Evolutionary conservation across 2,888 invertebrate genomes (phyloP), one percentile per base, ranked within the genome.

Genomic region (Archaeoteleia sp.): DNA sequence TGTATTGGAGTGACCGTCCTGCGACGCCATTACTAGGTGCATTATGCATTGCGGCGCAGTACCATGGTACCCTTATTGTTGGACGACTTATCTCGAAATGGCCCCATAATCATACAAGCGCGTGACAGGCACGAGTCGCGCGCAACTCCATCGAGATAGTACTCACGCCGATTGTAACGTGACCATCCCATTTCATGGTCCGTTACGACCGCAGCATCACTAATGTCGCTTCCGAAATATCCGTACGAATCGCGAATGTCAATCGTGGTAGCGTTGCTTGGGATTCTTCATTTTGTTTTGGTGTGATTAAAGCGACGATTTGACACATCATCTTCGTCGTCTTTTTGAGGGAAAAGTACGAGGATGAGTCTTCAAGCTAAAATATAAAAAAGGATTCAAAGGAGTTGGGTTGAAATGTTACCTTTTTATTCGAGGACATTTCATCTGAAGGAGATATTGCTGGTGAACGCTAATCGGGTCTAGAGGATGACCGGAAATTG

Each of bases 171-270:
- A 43, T 45, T 67, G 58, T 68, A 63, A 60, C 60, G 58, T 40
- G 48, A 68, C 53, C 53, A 48, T 54, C 63, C 63, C 60, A 63
- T 60, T 68, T 63, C 63, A 63, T 39, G 63, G 55, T 57, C 60
- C 58, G 58, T 42, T 49, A 63, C 63, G 49, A 45, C 58, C 51
- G 37, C 45, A 45, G 63, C 49, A 57, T 68, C 54, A 45, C 32
- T 53, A 60, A 63, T 63, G 39, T 54, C 32, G 29, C 58, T 39
- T 8, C 29, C 37, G 51, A 54, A 54, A 42, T 23, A 42, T 32
- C 14, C 27, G 35, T 27, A 27, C 49, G 37, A 29, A 35, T 49
- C 40, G 37, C 42, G 40, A 54, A 34, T 62, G 51, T 42, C 62
- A 53, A 62, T 62, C 62, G n/a, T n/a, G n/a, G n/a, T n/a, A n/a